These are phyloP conservation scores for Euwallacea fornicatus DNA, from an alignment of 1,140 invertebrate species.

Conservation along the genomic window DNA sequence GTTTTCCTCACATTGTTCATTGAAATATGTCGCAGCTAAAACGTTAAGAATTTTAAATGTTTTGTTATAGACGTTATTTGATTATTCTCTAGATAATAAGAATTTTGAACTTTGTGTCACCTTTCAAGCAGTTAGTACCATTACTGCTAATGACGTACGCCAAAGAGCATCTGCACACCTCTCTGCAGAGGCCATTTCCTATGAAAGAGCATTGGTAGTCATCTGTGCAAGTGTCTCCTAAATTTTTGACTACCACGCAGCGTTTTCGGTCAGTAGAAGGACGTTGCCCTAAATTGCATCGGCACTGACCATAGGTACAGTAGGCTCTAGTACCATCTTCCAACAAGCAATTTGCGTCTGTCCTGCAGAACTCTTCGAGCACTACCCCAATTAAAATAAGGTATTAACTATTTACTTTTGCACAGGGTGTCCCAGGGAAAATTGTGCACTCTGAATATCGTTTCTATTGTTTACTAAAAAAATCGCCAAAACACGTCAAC, in stretches of 20 bases:
- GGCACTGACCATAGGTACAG: constrained; percentile 37
- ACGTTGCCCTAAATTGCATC: constrained; percentile 30
- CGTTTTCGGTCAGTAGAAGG: constrained; percentile 31
- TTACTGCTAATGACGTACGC: constrained; percentile 38
- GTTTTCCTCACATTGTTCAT: constrained; percentile 39
- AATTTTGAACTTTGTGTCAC: constrained; percentile 22
- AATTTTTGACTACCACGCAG: constrained; percentile 29
- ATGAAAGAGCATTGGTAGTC: constrained; percentile 36
- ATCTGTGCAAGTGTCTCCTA: constrained; percentile 37
- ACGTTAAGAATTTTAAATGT: neutral
- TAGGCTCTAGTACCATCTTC: constrained; percentile 33
- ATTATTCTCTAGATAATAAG: neutral
- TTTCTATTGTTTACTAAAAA: too few species aligned
- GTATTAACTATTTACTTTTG: too few species aligned
- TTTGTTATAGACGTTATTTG: neutral
- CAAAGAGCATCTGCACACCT: constrained; percentile 35
- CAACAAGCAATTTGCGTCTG: constrained; percentile 37
- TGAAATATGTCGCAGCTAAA: constrained; percentile 40
- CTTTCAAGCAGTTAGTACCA: constrained; percentile 36
- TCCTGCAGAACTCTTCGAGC: constrained; percentile 36
- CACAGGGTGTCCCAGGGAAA: too few species aligned
- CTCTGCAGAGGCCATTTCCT: constrained; percentile 33
- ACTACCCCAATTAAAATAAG: constrained; percentile 13
- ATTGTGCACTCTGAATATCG: too few species aligned
- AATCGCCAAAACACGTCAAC: too few species aligned